These are phyloP conservation scores for Discoglossus pictus DNA, from an alignment of 2,797 vertebrate species.

Conservation along the genomic window DNA sequence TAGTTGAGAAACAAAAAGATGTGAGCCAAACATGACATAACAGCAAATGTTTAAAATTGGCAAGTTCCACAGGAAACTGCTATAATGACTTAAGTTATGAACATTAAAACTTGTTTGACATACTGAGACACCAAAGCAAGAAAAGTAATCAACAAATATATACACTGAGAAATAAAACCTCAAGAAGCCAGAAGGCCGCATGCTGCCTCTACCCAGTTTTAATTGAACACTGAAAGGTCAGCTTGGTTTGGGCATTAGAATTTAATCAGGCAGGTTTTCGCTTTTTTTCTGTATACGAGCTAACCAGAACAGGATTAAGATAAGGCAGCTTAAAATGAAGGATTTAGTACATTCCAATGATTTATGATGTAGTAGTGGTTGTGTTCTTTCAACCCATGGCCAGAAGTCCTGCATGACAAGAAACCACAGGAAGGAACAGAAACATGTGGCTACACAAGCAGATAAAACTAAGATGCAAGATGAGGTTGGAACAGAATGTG, in stretches of 20 bases:
- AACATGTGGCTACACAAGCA: background rate
- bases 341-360: constrained; percentile 3
- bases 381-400: background rate
- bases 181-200: constrained; percentile 14
- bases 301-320: constrained; percentile 22
- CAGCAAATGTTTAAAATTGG: too few species aligned
- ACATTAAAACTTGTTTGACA: constrained; percentile 11
- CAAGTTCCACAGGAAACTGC: constrained; percentile 7
- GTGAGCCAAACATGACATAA: too few species aligned
- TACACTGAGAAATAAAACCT: background rate
- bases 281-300: constrained; percentile 1
- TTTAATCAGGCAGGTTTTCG: constrained; percentile 1
- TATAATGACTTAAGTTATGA: constrained; percentile 9
- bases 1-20: too few species aligned
- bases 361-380: constrained; percentile 23
- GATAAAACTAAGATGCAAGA: too few species aligned
- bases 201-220: background rate
- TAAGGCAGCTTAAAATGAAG: constrained; percentile 6
- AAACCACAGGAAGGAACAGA: background rate
- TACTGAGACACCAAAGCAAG: constrained; percentile 19
- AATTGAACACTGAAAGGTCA: constrained; percentile 13
- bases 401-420: background rate
- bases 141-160: constrained; percentile 19
- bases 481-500: too few species aligned
- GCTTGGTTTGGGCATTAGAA: background rate